These are phyloP conservation scores for Dasypolia templi DNA, from an alignment of 2,888 invertebrate genomes.

Conservation along the genomic window DNA sequence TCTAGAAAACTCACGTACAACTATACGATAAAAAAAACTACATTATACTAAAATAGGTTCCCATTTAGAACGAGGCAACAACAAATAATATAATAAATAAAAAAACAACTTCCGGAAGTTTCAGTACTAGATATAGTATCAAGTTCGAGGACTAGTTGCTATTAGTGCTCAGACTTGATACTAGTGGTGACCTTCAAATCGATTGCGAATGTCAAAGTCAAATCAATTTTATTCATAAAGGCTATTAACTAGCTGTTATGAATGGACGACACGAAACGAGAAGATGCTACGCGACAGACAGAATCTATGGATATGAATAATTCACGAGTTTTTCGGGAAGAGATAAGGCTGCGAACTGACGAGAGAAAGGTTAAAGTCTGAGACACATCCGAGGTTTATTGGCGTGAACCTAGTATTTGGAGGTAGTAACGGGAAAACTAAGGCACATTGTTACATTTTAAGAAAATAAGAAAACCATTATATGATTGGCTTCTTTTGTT, in stretches of 20 bases:
- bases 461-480: not conserved
- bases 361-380: not conserved
- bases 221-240: constrained; percentile 44
- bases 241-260: constrained; percentile 25
- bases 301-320: constrained; percentile 3
- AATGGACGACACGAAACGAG: constrained; percentile 20
- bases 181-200: constrained; percentile 35
- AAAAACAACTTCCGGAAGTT: constrained; percentile 6
- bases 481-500: not conserved
- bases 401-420: not conserved
- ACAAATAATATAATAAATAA: not conserved
- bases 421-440: not conserved
- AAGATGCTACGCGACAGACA: constrained; percentile 2
- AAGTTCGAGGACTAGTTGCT: constrained; percentile 1
- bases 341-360: not conserved
- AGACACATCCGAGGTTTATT: not conserved
- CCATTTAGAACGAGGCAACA: not conserved
- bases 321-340: not conserved
- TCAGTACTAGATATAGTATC: constrained; percentile 11
- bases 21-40: not conserved
- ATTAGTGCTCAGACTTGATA: too few species aligned
- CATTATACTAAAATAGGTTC: not conserved
- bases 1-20: too few species aligned
- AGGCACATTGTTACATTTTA: not conserved
- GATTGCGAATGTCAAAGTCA: constrained; percentile 56